Conservation (phyloP, 1,140 invertebrate species). For the Ectropis grisescens region DNA sequence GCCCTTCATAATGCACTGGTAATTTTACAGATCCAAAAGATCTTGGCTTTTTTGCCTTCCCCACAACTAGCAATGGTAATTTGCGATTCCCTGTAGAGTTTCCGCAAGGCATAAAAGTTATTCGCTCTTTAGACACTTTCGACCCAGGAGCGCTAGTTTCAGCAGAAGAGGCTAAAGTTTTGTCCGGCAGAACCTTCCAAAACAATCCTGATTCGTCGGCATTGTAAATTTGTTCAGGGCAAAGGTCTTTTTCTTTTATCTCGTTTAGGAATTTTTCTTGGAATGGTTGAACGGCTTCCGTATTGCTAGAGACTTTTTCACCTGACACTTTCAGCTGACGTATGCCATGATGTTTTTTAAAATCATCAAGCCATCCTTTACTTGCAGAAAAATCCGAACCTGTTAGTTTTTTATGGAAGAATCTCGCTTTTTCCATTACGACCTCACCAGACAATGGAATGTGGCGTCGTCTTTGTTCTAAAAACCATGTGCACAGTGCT, state of each 20-base stretch:
- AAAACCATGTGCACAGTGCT: no score
- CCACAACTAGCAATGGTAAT: conserved; percentile 32
- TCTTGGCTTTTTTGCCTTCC: conserved; percentile 24
- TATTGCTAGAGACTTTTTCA: conserved; percentile 20
- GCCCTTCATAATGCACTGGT: conserved; percentile 27
- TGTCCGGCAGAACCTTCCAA: conserved; percentile 42
- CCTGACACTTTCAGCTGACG: conserved; percentile 18
- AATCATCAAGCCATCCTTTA: conserved; percentile 19
- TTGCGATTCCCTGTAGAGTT: conserved; percentile 38
- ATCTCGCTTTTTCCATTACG: no score
- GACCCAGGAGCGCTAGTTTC: conserved; percentile 32
- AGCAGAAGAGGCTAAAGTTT: conserved; percentile 30
- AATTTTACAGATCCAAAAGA: conserved; percentile 17
- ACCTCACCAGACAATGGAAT: no score
- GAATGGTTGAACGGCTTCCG: conserved; percentile 15
- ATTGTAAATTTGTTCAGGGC: conserved; percentile 36
- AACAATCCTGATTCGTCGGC: conserved; percentile 47
- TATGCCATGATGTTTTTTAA: conserved; percentile 22
- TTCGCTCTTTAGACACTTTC: conserved; percentile 36
- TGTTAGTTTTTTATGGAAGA: no score
- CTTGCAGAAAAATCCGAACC: conserved; percentile 26
- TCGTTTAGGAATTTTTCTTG: conserved; percentile 17
- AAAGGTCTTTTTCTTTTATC: conserved; percentile 13
- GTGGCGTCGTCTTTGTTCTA: no score
- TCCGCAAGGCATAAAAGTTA: conserved; percentile 39